phyloP scores from a whole-genome alignment of 2,113 vertebrate genomes.

The Chaetops frenatus region DNA sequence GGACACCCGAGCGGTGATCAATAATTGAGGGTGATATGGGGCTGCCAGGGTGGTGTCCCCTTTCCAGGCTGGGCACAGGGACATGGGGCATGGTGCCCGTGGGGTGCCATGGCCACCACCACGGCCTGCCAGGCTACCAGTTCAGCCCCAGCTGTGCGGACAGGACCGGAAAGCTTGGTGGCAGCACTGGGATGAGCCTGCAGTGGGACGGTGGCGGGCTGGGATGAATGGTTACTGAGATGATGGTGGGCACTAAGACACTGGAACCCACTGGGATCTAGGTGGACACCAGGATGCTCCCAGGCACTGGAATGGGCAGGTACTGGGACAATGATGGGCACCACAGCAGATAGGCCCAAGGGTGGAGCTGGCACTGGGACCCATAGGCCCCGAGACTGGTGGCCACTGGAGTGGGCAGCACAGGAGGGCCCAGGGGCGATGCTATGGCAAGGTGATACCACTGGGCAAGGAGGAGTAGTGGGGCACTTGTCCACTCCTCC shows the following conservation, averaged over 20 bases:
- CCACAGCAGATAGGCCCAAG: background rate
- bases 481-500: too few species aligned
- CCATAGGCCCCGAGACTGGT: background rate
- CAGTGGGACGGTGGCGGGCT: rapidly evolving
- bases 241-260: background rate
- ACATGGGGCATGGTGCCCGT: background rate
- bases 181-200: background rate
- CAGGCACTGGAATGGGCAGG: background rate
- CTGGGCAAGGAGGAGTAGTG: rapidly evolving
- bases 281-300: background rate
- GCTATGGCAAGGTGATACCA: background rate
- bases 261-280: background rate
- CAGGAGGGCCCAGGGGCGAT: background rate
- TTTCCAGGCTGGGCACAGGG: background rate
- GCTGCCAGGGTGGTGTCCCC: background rate
- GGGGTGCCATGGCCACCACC: background rate
- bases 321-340: rapidly evolving
- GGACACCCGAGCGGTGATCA: background rate
- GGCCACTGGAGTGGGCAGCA: background rate
- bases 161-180: rapidly evolving
- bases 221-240: background rate
- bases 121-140: background rate
- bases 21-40: constrained; percentile 30
- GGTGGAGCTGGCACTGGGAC: background rate
- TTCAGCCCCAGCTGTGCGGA: background rate